These are phyloP conservation scores for Caenorhabditis sp. DNA, from an alignment of 2,888 invertebrate species.

Conservation along the genomic window DNA sequence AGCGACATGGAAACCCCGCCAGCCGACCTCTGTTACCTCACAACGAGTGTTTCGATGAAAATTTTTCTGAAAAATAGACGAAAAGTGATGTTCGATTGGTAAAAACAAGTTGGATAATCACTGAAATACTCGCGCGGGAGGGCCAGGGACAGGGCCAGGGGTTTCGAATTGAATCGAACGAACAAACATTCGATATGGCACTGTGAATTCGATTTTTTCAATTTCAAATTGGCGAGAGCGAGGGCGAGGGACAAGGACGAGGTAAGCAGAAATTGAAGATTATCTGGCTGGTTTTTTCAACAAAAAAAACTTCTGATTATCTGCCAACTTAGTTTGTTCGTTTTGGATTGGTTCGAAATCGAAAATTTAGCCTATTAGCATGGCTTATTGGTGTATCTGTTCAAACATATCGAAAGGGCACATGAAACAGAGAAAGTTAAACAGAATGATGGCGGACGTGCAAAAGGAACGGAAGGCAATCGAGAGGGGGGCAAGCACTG, in stretches of 20 bases:
- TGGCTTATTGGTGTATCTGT: neutral
- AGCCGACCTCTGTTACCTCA: too few relatives aligned
- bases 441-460: slow-evolving; percentile 9
- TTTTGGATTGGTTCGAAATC: neutral
- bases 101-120: slow-evolving; percentile 21
- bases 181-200: too few relatives aligned
- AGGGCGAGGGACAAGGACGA: too few relatives aligned
- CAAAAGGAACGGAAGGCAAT: neutral
- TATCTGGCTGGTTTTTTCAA: too few relatives aligned
- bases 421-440: neutral
- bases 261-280: too few relatives aligned
- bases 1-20: neutral
- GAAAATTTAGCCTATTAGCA: neutral
- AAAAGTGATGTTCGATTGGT: neutral
- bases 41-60: too few relatives aligned
- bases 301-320: too few relatives aligned
- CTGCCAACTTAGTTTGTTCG: too few relatives aligned
- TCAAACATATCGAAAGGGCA: slow-evolving; percentile 14
- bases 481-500: neutral
- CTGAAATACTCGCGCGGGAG: neutral
- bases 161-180: neutral
- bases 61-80: too few relatives aligned
- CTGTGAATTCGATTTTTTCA: neutral
- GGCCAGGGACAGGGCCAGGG: too few relatives aligned
- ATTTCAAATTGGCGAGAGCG: neutral